Conservation (phyloP, 2,113 vertebrate species). For the zebrafish (Danio rerio) region GRCz12tu NC_133180.1:28009501-28010000, state of each 20-base stretch:
- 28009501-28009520: no score
- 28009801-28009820: background rate
- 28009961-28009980: background rate
- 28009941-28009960: slow-evolving; percentile 19
- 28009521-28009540: background rate
- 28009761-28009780: background rate
- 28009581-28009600: background rate
- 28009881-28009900: background rate
- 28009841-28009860: background rate
- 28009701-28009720: background rate
- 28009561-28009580: background rate
- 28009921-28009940: background rate
- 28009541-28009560: background rate
- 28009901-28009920: background rate
- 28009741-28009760: background rate
- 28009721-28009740: background rate
- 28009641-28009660: slow-evolving; percentile 17
- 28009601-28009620: slow-evolving; percentile 21
- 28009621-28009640: slow-evolving; percentile 24
- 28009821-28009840: background rate
- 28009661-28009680: slow-evolving; percentile 36
- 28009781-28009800: background rate
- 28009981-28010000: background rate
- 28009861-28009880: background rate
- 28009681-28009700: background rate